A percentile compares a stretch with the other conserved stretches of the same genome.
These are phyloP conservation scores for Ostrea denselamellosa DNA, from an alignment of 1,140 invertebrate species.

Conservation along the genomic window DNA sequence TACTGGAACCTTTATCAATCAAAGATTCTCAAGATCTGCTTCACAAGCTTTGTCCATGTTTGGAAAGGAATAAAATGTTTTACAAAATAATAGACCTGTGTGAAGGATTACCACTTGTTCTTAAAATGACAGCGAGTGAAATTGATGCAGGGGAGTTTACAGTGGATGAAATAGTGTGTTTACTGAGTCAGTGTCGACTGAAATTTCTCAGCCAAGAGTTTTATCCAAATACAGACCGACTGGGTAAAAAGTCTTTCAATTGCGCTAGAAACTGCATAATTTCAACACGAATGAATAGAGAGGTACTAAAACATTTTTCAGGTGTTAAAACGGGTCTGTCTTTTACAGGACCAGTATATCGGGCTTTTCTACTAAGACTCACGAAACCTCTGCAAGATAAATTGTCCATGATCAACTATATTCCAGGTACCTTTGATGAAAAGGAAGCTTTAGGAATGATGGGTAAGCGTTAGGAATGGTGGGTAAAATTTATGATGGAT, in stretches of 20 bases:
- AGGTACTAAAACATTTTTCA: too few relatives aligned
- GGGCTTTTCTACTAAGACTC: slow-evolving; percentile 43
- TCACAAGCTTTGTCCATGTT: slow-evolving; percentile 39
- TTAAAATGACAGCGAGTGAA: slow-evolving; percentile 44
- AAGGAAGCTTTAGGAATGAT: slow-evolving; percentile 29
- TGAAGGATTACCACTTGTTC: slow-evolving; percentile 50
- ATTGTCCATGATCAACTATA: slow-evolving; percentile 47
- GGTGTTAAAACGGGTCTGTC: not conserved
- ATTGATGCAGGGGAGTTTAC: slow-evolving; percentile 43
- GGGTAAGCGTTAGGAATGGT: not conserved
- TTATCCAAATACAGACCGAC: slow-evolving; percentile 43
- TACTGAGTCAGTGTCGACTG: slow-evolving; percentile 44
- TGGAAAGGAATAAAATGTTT: slow-evolving; percentile 41
- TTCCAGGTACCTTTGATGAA: slow-evolving; percentile 49
- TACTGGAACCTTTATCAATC: not conserved
- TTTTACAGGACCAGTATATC: slow-evolving; percentile 48
- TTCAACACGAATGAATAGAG: not conserved
- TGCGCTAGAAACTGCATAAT: not conserved
- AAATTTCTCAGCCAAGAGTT: slow-evolving; percentile 48
- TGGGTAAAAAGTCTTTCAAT: slow-evolving; percentile 14
- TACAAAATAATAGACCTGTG: slow-evolving; percentile 46
- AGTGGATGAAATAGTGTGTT: slow-evolving; percentile 22
- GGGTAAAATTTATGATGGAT: too few relatives aligned
- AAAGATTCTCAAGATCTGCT: slow-evolving; percentile 44
- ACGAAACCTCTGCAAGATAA: slow-evolving; percentile 42